These are phyloP conservation scores for Drosophila albomicans DNA, from an alignment of 1,140 invertebrate genomes.

Conservation along the genomic window DNA sequence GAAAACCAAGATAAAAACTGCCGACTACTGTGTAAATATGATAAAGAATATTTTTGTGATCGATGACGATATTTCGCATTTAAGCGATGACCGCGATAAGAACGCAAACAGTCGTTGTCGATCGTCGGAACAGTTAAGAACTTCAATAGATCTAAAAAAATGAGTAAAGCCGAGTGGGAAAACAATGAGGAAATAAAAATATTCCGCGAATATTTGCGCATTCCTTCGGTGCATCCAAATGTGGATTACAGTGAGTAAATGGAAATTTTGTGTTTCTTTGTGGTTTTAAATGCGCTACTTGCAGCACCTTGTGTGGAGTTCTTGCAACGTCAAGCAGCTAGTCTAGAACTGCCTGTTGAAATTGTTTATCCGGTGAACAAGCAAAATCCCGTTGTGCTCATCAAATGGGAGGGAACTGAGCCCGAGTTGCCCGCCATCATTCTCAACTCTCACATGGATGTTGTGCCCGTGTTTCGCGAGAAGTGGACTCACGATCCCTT, in stretches of 20 bases:
- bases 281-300: conserved; percentile 8
- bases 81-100: conserved; percentile 26
- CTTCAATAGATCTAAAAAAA: conserved; percentile 15
- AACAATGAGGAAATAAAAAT: conserved; percentile 90
- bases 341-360: conserved; percentile 87
- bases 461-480: conserved; percentile 91
- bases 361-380: conserved; percentile 84
- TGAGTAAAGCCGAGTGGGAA: conserved; percentile 71
- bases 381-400: conserved; percentile 89
- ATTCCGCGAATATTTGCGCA: conserved; percentile 92
- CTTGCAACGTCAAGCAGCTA: conserved; percentile 88
- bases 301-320: conserved; percentile 86
- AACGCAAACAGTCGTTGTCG: conserved; percentile 26
- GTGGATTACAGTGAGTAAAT: conserved; percentile 88
- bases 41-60: conserved; percentile 34
- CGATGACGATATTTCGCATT: conserved; percentile 19
- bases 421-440: conserved; percentile 89
- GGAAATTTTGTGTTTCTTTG: neutral
- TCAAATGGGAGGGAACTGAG: conserved; percentile 90
- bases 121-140: conserved; percentile 30
- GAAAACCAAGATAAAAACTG: conserved; percentile 88
- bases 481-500: conserved; percentile 90
- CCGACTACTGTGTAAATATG: conserved; percentile 89
- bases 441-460: conserved; percentile 95
- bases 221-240: conserved; percentile 93